Evolutionary conservation across 2,797 vertebrate species (phyloP).

Genomic region (Leptatherina wallacei): DNA sequence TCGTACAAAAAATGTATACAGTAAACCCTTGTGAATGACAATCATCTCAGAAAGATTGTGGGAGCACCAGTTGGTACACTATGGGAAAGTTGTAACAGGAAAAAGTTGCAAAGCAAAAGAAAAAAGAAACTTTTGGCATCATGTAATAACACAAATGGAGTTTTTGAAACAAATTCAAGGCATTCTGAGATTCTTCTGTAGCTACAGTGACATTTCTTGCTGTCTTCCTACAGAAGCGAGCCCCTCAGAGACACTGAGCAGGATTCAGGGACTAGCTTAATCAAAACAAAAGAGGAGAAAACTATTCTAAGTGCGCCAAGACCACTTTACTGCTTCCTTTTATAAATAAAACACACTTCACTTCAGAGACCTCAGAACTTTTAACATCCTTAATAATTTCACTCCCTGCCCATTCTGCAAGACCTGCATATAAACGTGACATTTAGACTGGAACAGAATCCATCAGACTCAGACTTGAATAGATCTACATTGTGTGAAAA

Average conservation of each 20-base stretch:
- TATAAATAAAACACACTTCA: slow-evolving; percentile 15
- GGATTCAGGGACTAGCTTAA: slow-evolving; percentile 13
- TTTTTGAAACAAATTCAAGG: slow-evolving; percentile 23
- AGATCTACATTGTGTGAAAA: slow-evolving; percentile 39
- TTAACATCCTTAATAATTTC: neutral
- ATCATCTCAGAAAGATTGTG: slow-evolving; percentile 16
- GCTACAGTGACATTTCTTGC: slow-evolving; percentile 14
- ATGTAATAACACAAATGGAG: slow-evolving; percentile 24
- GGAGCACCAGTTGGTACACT: slow-evolving; percentile 8
- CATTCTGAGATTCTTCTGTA: slow-evolving; percentile 4
- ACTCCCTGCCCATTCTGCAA: slow-evolving; percentile 21
- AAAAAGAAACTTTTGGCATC: slow-evolving; percentile 3
- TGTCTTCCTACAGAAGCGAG: neutral
- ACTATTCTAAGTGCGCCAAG: slow-evolving; percentile 6
- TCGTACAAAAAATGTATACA: slow-evolving; percentile 11
- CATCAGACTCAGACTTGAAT: slow-evolving; percentile 21
- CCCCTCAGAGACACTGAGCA: slow-evolving; percentile 4
- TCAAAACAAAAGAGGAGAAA: slow-evolving; percentile 5
- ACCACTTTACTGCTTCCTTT: slow-evolving; percentile 15
- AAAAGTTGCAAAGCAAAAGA: slow-evolving; percentile 6
- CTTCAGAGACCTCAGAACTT: slow-evolving; percentile 7
- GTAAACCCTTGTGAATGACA: slow-evolving; percentile 17
- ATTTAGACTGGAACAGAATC: slow-evolving; percentile 29
- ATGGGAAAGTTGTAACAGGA: slow-evolving; percentile 30
- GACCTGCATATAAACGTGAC: slow-evolving; percentile 16